Conservation (phyloP, 2,113 vertebrate genomes). For the Redunca redunca region DNA sequence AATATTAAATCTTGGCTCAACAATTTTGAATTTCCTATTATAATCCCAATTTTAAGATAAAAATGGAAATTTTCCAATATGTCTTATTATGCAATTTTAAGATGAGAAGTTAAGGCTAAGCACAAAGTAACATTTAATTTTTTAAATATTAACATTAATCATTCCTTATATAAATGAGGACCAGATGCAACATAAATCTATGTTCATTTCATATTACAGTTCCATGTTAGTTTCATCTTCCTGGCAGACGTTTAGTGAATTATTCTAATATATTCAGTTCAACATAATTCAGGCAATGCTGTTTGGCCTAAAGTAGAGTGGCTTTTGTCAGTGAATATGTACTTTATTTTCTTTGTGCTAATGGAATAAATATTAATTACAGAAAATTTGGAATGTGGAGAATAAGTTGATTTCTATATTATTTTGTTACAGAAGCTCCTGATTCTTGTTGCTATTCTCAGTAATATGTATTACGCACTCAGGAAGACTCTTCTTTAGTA, state of each 20-base stretch:
- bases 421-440: background rate
- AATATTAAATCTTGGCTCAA: background rate
- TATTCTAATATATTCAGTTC: background rate
- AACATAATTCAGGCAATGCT: background rate
- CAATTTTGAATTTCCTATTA: background rate
- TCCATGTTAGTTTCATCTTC: background rate
- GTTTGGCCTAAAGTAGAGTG: background rate
- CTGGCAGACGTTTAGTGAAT: background rate
- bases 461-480: background rate
- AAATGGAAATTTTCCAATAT: background rate
- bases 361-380: background rate
- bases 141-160: background rate
- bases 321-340: constrained; percentile 1
- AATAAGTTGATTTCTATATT: background rate
- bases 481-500: background rate
- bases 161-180: background rate
- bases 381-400: background rate
- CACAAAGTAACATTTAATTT: background rate
- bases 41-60: background rate
- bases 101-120: background rate
- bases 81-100: background rate
- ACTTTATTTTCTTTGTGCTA: constrained; percentile 19
- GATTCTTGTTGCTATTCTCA: background rate
- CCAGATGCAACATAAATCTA: background rate
- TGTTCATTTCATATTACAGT: background rate